These are phyloP conservation scores for Menura novaehollandiae DNA, from an alignment of 2,113 vertebrate genomes.

Conservation along the genomic window DNA sequence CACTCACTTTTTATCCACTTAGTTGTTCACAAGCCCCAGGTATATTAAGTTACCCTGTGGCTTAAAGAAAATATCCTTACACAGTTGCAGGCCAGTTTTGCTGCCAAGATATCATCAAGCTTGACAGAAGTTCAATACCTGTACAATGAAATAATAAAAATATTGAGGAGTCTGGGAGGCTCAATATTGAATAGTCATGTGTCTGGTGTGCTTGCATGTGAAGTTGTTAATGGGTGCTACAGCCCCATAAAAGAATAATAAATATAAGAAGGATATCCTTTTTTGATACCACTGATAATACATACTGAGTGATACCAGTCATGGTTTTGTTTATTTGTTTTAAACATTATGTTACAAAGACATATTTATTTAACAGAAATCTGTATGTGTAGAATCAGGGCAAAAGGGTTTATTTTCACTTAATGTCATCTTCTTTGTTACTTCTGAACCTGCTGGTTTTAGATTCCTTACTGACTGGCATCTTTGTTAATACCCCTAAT, in stretches of 20 bases:
- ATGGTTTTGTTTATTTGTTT: background rate
- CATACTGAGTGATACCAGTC: background rate
- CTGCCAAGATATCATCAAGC: background rate
- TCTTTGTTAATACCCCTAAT: background rate
- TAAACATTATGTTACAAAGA: background rate
- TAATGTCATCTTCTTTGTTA: background rate
- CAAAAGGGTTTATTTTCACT: background rate
- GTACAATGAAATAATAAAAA: background rate
- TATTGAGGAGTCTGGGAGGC: background rate
- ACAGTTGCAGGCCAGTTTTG: background rate
- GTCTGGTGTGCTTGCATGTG: background rate
- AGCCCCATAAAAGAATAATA: background rate
- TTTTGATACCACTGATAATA: background rate
- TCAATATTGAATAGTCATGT: accelerated
- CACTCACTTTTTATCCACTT: background rate
- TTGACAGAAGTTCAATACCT: background rate
- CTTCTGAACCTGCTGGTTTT: background rate
- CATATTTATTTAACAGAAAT: background rate
- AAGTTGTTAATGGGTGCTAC: background rate
- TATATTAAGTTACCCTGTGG: background rate
- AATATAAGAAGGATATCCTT: background rate
- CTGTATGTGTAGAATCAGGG: background rate
- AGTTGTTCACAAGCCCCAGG: background rate
- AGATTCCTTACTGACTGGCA: background rate
- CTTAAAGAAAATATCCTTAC: background rate